Evolutionary conservation across 2,113 vertebrate species (phyloP).

Genomic region (Nicator chloris): DNA sequence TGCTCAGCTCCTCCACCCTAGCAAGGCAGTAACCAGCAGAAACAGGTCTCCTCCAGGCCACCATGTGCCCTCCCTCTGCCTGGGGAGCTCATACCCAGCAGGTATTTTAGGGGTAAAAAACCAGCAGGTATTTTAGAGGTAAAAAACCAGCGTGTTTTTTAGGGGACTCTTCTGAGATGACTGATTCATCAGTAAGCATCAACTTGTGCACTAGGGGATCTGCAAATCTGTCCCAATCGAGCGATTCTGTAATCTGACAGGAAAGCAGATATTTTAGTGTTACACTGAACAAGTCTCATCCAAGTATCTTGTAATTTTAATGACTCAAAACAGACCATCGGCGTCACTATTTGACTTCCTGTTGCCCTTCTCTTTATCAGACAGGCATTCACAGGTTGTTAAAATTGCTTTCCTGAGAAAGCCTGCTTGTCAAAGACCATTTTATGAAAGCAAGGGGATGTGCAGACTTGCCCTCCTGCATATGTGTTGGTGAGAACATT

Average conservation of each 20-base stretch:
- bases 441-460: not conserved
- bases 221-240: not conserved
- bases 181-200: not conserved
- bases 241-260: not conserved
- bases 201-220: not conserved
- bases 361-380: not conserved
- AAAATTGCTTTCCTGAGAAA: not conserved
- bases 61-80: rapidly evolving
- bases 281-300: not conserved
- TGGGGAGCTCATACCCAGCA: not conserved
- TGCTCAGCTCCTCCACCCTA: not conserved
- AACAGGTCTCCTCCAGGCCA: not conserved
- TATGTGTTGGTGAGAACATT: not conserved
- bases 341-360: not conserved
- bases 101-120: not conserved
- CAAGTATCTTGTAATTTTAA: not conserved
- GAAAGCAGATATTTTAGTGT: not conserved
- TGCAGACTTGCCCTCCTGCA: not conserved
- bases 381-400: not conserved
- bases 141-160: not conserved
- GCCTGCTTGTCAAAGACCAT: not conserved
- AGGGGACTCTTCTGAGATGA: not conserved
- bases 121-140: not conserved
- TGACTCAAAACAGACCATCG: not conserved
- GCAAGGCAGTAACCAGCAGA: not conserved